Evolutionary conservation across 2,113 vertebrate species (phyloP), one percentile per base, ranked within the genome.

Genomic region (Phaetusa simplex): DNA sequence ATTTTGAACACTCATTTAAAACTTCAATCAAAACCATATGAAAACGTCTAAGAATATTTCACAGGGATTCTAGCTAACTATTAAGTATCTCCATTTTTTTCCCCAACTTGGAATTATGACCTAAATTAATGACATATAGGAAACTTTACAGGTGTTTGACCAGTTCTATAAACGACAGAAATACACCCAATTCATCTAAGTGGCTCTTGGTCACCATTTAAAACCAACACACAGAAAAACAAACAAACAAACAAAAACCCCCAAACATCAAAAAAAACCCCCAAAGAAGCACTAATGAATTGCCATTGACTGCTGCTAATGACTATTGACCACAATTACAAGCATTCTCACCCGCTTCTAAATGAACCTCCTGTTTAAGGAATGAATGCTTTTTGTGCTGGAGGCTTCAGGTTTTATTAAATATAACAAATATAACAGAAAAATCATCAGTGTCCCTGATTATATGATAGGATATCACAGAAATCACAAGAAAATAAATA

Each of bases 191-290:
- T 29, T 42, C 2, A 30, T 36, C 34, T 56, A 2, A 18, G 14
- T 16, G 24, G 14, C 3, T 62, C 3, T 74, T 38, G 22, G 14
- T 59, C n/a, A 71, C 6, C 23, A 32, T 34, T 82, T 38, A 61
- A 74, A 74, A 16, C 2, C 3, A 77, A 50, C 3, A 70, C 5
- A 52, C 4, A 59, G 23, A 42, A 52, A 71, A 53, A 23, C 40
- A 73, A 86, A 3, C 32, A 58, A 49, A 8, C 38, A 45, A 36
- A 58, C 34, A 45, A 42, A 12, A 47, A 76, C 26, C 13, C 10
- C 9, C 12, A 58, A 6, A 20, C 36, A 42, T 69, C 40, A 12
- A 4, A 76, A 67, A 65, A 71, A 71, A 6, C 0, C 2, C 1
- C n/a, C 3, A 61, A 61, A 38, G 2, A n/a, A 80, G 10, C 19